Evolutionary conservation across 35 echinoderm and acorn worm genomes (phyloP).

Genomic region (Eucidaris tribuloides): DNA sequence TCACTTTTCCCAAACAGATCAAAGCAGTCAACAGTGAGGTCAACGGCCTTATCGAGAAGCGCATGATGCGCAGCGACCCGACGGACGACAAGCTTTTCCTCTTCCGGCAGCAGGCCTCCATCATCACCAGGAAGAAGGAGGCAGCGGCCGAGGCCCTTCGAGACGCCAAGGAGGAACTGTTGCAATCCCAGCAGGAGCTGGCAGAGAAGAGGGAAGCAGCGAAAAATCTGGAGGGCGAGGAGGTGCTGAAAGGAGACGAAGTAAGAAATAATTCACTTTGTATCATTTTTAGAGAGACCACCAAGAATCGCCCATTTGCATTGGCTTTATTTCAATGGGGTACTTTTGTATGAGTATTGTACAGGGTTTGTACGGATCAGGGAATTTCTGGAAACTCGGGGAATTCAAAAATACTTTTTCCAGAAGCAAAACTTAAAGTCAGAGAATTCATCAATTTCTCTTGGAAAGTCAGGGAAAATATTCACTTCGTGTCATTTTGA

Average conservation of each 20-base stretch:
- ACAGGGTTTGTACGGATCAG: too few relatives aligned
- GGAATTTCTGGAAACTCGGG: too few relatives aligned
- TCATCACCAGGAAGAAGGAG: slow-evolving; percentile 96
- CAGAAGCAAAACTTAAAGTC: too few relatives aligned
- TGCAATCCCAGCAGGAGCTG: slow-evolving; percentile 56
- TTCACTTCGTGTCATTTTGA: too few relatives aligned
- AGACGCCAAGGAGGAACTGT: slow-evolving; percentile 84
- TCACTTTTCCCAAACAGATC: slow-evolving; percentile 55
- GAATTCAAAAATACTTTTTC: too few relatives aligned
- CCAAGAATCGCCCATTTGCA: too few relatives aligned
- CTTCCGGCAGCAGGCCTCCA: slow-evolving; percentile 94
- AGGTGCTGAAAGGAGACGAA: slow-evolving; percentile 98
- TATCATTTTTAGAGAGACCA: too few relatives aligned
- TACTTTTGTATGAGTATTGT: too few relatives aligned
- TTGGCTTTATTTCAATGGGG: too few relatives aligned
- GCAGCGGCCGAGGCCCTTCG: slow-evolving; percentile 70
- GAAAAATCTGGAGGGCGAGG: slow-evolving; percentile 69
- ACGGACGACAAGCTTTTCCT: slow-evolving; percentile 96
- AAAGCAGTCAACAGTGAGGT: slow-evolving; percentile 74
- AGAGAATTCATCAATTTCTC: too few relatives aligned
- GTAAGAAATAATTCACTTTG: too few relatives aligned
- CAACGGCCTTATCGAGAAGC: slow-evolving; percentile 89
- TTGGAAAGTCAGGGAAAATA: too few relatives aligned
- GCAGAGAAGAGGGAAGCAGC: slow-evolving; percentile 73
- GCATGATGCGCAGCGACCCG: slow-evolving; percentile 96